These are phyloP conservation scores for crab-eating macaque (Macaca fascicularis) DNA, from an alignment of 2,113 vertebrate genomes.

Conservation along the genomic window T2T-MFA8v1.1 NC_088385.1:123498001-123498500, in stretches of 20 bases:
- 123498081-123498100: not conserved
- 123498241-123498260: constrained; percentile 10
- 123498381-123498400: not conserved
- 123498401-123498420: not conserved
- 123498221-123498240: constrained; percentile 36
- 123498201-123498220: not conserved
- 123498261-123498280: not conserved
- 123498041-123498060: not conserved
- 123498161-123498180: not conserved
- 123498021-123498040: not conserved
- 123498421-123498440: not conserved
- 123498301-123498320: not conserved
- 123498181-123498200: constrained; percentile 53
- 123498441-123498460: not conserved
- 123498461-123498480: not conserved
- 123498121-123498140: constrained; percentile 46
- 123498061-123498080: not conserved
- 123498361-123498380: not conserved
- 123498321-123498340: not conserved
- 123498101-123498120: not conserved
- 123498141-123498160: constrained; percentile 9
- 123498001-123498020: not conserved
- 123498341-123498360: not conserved
- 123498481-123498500: not conserved
- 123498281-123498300: not conserved